Conservation (phyloP, 92 coral and sea anemone genomes). For the Epizoanthus ramosus region DNA sequence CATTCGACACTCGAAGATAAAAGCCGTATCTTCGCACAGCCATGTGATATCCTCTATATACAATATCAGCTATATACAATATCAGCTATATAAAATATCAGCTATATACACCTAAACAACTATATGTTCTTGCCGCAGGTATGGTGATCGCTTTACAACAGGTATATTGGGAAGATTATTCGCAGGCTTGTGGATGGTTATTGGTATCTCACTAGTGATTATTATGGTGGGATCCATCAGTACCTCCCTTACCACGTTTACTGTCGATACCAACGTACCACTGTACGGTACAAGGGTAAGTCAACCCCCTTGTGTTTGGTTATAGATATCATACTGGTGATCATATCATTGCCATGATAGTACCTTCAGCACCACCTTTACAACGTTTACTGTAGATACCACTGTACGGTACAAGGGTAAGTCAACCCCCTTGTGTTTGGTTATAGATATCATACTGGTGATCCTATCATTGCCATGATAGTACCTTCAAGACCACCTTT, state of each 20-base stretch:
- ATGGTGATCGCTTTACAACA: slow-evolving; percentile 69
- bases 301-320: neutral
- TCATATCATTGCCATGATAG: too few species aligned
- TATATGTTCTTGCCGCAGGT: slow-evolving; percentile 27
- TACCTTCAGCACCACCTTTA: slow-evolving; percentile 53
- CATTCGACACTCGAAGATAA: too few species aligned
- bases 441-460: slow-evolving; percentile 58
- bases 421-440: neutral
- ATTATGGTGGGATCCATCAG: slow-evolving; percentile 60
- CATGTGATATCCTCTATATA: too few species aligned
- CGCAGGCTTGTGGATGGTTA: slow-evolving; percentile 62
- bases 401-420: slow-evolving; percentile 71
- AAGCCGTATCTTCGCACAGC: too few species aligned
- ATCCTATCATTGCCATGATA: too few species aligned
- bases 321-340: slow-evolving; percentile 55
- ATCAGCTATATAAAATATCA: too few species aligned
- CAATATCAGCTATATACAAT: too few species aligned
- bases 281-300: slow-evolving; percentile 73
- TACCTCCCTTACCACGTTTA: slow-evolving; percentile 49
- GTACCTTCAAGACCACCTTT: slow-evolving; percentile 52
- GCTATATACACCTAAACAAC: too few species aligned
- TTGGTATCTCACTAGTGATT: slow-evolving; percentile 55
- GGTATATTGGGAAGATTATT: slow-evolving; percentile 54
- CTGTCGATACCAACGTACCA: slow-evolving; percentile 11
- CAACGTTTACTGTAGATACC: slow-evolving; percentile 33